Evolutionary conservation across 1,140 invertebrate species (phyloP).

Genomic region (Caerostris extrusa): DNA sequence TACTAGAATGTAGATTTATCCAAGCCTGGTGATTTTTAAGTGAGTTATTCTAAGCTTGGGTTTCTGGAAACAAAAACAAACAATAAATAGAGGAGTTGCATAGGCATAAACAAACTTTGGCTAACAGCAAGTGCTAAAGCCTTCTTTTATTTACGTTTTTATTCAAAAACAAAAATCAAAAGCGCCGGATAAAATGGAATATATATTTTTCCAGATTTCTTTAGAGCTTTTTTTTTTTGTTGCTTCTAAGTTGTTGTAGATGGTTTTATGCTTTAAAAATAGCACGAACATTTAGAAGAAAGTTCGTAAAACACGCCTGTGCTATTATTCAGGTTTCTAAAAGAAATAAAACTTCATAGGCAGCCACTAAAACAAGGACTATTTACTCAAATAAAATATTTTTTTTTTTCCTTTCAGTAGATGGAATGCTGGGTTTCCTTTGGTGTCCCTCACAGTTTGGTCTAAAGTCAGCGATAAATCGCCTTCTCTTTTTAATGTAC

Average conservation of each 20-base stretch:
- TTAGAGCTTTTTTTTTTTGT: conserved; percentile 50
- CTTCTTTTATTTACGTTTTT: conserved; percentile 45
- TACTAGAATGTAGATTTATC: conserved; percentile 22
- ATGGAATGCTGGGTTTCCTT: neutral
- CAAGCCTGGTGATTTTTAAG: conserved; percentile 50
- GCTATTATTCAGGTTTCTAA: conserved; percentile 51
- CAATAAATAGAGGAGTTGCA: neutral
- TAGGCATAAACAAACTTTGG: conserved; percentile 58
- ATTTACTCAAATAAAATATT: conserved; percentile 50
- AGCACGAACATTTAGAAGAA: conserved; percentile 3
- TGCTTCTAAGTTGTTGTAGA: conserved; percentile 26
- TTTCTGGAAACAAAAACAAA: conserved; percentile 4
- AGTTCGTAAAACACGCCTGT: conserved; percentile 29
- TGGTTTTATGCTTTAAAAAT: conserved; percentile 41
- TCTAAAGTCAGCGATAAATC: conserved; percentile 15
- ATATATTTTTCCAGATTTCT: conserved; percentile 54
- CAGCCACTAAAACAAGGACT: conserved; percentile 49
- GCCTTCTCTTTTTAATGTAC: conserved; percentile 16
- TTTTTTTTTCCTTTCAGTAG: conserved; percentile 16
- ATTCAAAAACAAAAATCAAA: conserved; percentile 32
- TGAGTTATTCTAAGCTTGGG: neutral
- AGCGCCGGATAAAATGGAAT: conserved; percentile 36
- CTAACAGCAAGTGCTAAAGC: conserved; percentile 28
- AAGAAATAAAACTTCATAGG: conserved; percentile 39
- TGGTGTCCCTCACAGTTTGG: neutral